Evolutionary conservation across 2,888 invertebrate species (phyloP), one percentile per base, ranked within the genome.

Genomic region (Agriotes lineatus): DNA sequence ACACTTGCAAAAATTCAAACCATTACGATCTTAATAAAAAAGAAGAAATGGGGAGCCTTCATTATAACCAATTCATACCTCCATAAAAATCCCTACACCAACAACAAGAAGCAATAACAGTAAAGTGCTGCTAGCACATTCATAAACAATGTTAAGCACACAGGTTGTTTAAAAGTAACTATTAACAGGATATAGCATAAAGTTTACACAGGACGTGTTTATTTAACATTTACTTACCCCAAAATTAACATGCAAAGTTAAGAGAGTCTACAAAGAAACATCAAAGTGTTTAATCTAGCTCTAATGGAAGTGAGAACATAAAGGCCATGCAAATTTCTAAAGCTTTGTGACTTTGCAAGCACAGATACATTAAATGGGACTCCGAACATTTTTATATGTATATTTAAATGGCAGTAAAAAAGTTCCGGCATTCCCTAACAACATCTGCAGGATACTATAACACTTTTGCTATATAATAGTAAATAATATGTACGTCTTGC

Each of bases 271-370:
- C 67, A 60, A 67, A 66, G 65, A 60, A 52, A 45, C 60, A 60
- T 61, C 61, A 67, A 67, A 61, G 61, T 60, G 67, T 44, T 56
- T 63, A 63, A 63, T 63, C 25, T 44, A 63, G 44, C 54, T 33
- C 52, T 67, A 67, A 67, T 67, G 54, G 56, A 61, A 37, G 67
- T 33, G 37, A 62, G 39, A 67, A 52, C 18, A 25, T 25, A 67
- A 54, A 54, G 61, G 52, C 20, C 62, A 62, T 67, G 67, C 67
- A 67, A 62, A 62, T 67, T 66, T 59, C 30, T 67, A 37, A 57
- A 42, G 16, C 67, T 52, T 52, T 52, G 52, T 33, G 33, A 18
- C 33, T 9, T 2, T 18, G 33, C 35, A 35, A 10, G 33, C 33
- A 48, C 22, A 52, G 52, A 33, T 52, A 19, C 16, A 42, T 42